Evolutionary conservation across 1,140 invertebrate species (phyloP).

Genomic region (Anadara kagoshimensis): DNA sequence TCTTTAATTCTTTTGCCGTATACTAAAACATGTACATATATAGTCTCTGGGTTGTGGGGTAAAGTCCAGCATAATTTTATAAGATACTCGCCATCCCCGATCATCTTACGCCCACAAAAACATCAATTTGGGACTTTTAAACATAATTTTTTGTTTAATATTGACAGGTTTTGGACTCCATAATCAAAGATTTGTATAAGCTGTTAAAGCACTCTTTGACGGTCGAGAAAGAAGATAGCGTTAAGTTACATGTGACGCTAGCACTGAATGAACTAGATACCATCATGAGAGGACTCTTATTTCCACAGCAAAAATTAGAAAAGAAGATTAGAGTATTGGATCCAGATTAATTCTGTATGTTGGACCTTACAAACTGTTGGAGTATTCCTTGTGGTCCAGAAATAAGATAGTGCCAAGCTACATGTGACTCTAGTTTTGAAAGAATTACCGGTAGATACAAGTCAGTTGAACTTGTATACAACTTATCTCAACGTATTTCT

Average conservation of each 20-base stretch:
- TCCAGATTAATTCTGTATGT: too few relatives aligned
- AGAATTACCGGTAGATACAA: too few relatives aligned
- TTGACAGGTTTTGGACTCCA: slow-evolving; percentile 78
- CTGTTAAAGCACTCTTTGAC: slow-evolving; percentile 81
- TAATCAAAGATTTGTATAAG: slow-evolving; percentile 82
- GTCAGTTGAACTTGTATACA: too few relatives aligned
- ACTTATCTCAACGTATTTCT: too few relatives aligned
- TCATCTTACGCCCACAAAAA: background rate
- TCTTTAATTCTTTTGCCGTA: background rate
- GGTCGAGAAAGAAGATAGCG: slow-evolving; percentile 80
- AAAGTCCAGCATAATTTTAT: background rate
- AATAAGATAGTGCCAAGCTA: slow-evolving; percentile 81
- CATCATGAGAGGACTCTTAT: slow-evolving; percentile 80
- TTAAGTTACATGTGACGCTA: slow-evolving; percentile 83
- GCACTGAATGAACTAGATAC: slow-evolving; percentile 85
- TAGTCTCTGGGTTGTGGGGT: background rate
- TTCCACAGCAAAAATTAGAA: slow-evolving; percentile 77
- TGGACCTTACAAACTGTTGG: slow-evolving; percentile 84
- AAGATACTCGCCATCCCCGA: background rate
- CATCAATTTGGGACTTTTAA: background rate
- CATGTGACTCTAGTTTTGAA: slow-evolving; percentile 85
- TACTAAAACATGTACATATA: background rate
- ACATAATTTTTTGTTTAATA: background rate
- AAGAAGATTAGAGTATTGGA: slow-evolving; percentile 78
- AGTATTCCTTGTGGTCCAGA: slow-evolving; percentile 79